Evolutionary conservation across 2,113 vertebrate genomes (phyloP), one percentile per base, ranked within the genome.

Genomic region (Oreochromis tanganicae): DNA sequence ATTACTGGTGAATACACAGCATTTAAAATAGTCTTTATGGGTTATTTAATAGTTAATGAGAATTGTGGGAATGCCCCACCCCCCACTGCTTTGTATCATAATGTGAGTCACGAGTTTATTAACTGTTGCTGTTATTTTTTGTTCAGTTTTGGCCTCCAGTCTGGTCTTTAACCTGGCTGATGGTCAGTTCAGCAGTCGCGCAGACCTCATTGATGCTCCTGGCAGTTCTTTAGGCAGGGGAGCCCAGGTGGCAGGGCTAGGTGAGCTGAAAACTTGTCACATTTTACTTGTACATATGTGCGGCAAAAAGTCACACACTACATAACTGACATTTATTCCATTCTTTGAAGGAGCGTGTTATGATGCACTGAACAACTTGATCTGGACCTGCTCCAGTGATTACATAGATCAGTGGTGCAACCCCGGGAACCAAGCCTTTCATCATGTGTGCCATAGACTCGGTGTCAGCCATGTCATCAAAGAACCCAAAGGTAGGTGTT

Each of bases 331-430:
- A 21, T 87, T 34, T 46, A 7, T 34, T 57, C 36, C 79, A 3
- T 82, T 48, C 21, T 66, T 68, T 85, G 6, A 41, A 99, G 99
- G 98, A 81, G 98, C 98, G 12, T 99, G 98, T 92, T 99, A 99
- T 1, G 99, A 99, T 93, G 97, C 98, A 5, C 96, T 98, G 94
- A 99, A 99, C 93, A 99, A 99, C 93, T 97, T 99, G 97, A 97
- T 99, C 54, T 99, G 99, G 99, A 99, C 98, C 0, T 99, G 98
- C 95, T 99, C 99, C 1, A 99, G 98, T 85, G 99, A 99, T 95
- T 99, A 99, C 66, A 98, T 99, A 11, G 99, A 99, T 93, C 99
- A 99, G 91, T 99, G 99, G 99, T 99, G 97, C 91, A 99, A 99
- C 79, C 99, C 99, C 8, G 99, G 99, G 61, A 99, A 99, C 92